A percentile compares a stretch with the other conserved stretches of the same genome.
Conservation (phyloP, 2,888 invertebrate species). For the Iphiclides podalirius region DNA sequence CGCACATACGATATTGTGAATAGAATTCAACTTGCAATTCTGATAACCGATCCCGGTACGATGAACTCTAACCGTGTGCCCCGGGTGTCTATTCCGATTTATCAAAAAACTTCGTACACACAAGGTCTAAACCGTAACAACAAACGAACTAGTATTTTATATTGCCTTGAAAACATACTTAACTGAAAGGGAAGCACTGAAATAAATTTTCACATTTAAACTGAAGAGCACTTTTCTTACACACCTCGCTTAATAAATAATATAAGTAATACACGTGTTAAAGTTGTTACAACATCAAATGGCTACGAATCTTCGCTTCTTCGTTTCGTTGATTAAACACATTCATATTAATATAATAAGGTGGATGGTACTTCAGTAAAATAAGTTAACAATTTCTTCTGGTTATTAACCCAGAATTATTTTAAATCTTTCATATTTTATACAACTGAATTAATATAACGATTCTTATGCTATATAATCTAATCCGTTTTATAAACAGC, state of each 20-base stretch:
- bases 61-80: neutral
- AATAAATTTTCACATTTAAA: conserved; percentile 1
- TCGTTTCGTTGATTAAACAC: no score
- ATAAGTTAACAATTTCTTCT: no score
- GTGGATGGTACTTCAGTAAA: no score
- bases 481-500: no score
- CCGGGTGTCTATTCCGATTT: neutral
- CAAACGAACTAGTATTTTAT: neutral
- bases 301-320: no score
- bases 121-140: neutral
- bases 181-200: neutral
- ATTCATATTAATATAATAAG: no score
- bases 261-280: no score
- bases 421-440: no score
- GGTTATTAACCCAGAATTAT: no score
- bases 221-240: neutral
- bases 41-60: neutral
- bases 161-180: neutral
- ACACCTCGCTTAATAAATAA: neutral
- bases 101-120: neutral
- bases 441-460: no score
- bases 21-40: neutral
- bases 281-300: no score
- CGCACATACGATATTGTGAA: neutral
- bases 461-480: no score